Base-by-base conservation (phyloP, 2,888 invertebrate genomes). In the Acheta domesticus region DNA sequence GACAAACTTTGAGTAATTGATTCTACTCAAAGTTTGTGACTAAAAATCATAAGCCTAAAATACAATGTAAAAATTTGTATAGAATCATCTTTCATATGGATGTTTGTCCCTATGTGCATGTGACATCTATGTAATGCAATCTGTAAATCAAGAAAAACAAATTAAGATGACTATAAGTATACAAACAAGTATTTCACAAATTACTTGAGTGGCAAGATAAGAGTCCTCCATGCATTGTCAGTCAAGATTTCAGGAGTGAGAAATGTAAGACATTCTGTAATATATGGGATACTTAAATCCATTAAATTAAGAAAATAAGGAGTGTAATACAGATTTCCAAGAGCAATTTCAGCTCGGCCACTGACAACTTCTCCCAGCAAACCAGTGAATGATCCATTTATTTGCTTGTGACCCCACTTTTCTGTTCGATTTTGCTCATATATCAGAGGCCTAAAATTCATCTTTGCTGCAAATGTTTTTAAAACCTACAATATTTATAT, bases 161-260 rank as follows among this genome's bases (percentile, higher is more conserved):
- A 36, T 36, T 36, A 36, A 8, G 36, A 36, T 5, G 23, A 36
- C 36, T 36, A 23, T 36, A 36, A 36, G 36, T 36, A 36, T 8
- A 36, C 8, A 8, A 8, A 36, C 36, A 36, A 36, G 36, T 36
- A 36, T 8, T 36, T 36, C 5, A 36, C 36, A 19, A 14, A 3
- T 86, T 88, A 93, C 94, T 90, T 92, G 84, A 95, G 95, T 1
- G 95, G 95, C 83, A 93, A 87, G 84, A 95, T 92, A 12, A 96
- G 88, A 0, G 95, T 93, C 86, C 93, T 93, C 95, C 95, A 95
- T 1, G 95, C 93, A 84, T 94, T 94, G 85, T 95, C 94, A 2
- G 91, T 91, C 21, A 93, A 87, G 0, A 94, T 91, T 86, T 95
- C 95, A 0, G 95, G 95, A 0, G 95, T 95, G 21, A 96, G 86